Base-by-base conservation (phyloP, 1,140 invertebrate genomes). In the Campodea augens region DNA sequence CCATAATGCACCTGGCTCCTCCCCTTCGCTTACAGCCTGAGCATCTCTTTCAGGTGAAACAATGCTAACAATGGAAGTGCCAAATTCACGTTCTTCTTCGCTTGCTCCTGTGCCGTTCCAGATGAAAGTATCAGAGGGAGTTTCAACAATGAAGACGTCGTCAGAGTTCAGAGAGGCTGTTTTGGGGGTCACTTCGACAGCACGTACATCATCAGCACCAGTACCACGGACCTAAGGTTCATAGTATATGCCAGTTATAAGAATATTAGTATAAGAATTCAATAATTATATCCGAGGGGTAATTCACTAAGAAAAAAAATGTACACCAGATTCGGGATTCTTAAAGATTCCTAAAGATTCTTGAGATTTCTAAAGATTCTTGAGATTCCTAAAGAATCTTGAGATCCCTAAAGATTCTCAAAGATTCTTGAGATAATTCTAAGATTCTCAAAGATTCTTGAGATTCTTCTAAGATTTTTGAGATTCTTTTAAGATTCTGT, bases 1-100 rank as follows among this genome's bases (percentile, higher is more conserved):
- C 82, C 81, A 87, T 63, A 87, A 85, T 15, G 73, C 74, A 1
- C 72, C 68, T 20, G 76, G 68, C 53, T 87, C 82, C 2, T 73
- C 69, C 1, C 75, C 79, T 60, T 85, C 81, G 43, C 70, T 59
- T 0, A 84, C 55, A 10, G 63, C 57, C 21, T 62, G 60, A 1
- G 68, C 24, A 2, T 68, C 64, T 5, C 65, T 61, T 37, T 70
- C 69, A 5, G 69, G 69, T 5, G 70, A 68, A 1, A 78, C 65
- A n/a, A 63, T 48, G 4, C 56, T 51, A 5, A 69, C 62, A 38
- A 77, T 68, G 4, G 59, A 60, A 40, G 60, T 52, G 0, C 71
- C 77, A 47, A 76, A 72, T 27, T 71, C 65, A 51, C 73, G 70
- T 55, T 84, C 79, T 52, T 75, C 72, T 1, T 65, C 63, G 32